Evolutionary conservation across 2,113 vertebrate species (phyloP), one percentile per base, ranked within the genome.

Genomic region (Fregetta grallaria): DNA sequence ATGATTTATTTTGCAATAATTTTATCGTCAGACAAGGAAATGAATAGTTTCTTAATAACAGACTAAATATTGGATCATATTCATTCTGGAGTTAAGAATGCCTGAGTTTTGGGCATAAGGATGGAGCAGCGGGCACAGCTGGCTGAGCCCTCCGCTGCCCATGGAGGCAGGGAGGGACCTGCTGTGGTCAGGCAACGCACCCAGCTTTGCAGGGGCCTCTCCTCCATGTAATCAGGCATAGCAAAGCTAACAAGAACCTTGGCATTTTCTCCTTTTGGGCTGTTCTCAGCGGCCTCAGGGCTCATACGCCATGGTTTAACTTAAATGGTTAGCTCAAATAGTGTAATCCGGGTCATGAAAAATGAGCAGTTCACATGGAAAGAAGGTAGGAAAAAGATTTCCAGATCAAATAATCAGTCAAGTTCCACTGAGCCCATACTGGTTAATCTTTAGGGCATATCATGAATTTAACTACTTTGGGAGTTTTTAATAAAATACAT

Each of bases 31-130:
- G 56, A 88, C 89, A 93, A 84, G 89, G 86, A 80, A 92, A 97
- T 95, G 52, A 95, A 94, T 91, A 56, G 67, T 12, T 76, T 86
- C 95, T 93, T 80, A 91, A 90, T 30, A 62, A 42, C 58, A 68
- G 70, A 95, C 91, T 91, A 95, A 94, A 96, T 94, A 97, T 59
- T 97, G 95, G 62, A 84, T 61, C 45, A 34, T 83, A 96, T 96
- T 84, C 96, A 86, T 94, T 94, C 80, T 94, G 56, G 53, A 94
- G 77, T 14, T 89, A 62, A 79, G 95, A 74, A 21, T 19, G 44
- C 9, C 36, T 25, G n/a, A 56, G 73, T 50, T 83, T 72, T 34
- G 62, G 71, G 53, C 20, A 26, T 25, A 56, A 25, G 23, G 56
- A 13, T 9, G 10, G 59, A 58, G 68, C 1, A 1, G n/a, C 6